These are phyloP conservation scores for Myiozetetes cayanensis DNA, from an alignment of 2,113 vertebrate species.

Conservation along the genomic window DNA sequence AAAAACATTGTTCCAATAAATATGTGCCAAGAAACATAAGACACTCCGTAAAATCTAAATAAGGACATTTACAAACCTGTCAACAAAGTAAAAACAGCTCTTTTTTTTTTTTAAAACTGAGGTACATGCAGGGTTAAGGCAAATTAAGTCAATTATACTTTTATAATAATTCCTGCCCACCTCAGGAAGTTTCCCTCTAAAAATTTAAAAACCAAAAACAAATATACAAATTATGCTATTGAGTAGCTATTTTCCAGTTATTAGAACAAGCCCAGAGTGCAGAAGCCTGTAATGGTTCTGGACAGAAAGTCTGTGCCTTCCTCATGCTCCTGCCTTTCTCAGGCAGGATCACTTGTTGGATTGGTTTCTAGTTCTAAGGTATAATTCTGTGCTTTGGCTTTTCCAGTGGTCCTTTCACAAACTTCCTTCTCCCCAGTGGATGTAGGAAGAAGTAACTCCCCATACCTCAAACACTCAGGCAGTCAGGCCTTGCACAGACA, in stretches of 20 bases:
- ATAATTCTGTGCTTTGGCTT: slow-evolving; percentile 27
- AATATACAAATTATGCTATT: slow-evolving; percentile 40
- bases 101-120: slow-evolving; percentile 27
- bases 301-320: background rate
- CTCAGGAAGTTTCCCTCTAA: slow-evolving; percentile 26
- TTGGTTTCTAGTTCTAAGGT: slow-evolving; percentile 1
- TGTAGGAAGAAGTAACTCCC: background rate
- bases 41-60: slow-evolving; percentile 71
- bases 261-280: slow-evolving; percentile 1
- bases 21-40: slow-evolving; percentile 74
- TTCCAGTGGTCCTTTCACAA: background rate
- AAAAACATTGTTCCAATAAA: slow-evolving; percentile 80
- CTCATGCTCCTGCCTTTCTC: background rate
- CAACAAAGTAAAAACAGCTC: slow-evolving; percentile 58
- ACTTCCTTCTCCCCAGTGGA: background rate
- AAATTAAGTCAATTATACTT: slow-evolving; percentile 33
- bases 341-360: background rate
- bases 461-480: background rate
- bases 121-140: slow-evolving; percentile 62
- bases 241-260: slow-evolving; percentile 40
- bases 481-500: background rate
- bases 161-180: slow-evolving; percentile 21
- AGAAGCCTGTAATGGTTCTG: background rate
- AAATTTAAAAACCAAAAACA: slow-evolving; percentile 25
- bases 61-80: slow-evolving; percentile 64